Evolutionary conservation across 2,888 invertebrate species (phyloP).

Genomic region (Drosophila kanekoi): DNA sequence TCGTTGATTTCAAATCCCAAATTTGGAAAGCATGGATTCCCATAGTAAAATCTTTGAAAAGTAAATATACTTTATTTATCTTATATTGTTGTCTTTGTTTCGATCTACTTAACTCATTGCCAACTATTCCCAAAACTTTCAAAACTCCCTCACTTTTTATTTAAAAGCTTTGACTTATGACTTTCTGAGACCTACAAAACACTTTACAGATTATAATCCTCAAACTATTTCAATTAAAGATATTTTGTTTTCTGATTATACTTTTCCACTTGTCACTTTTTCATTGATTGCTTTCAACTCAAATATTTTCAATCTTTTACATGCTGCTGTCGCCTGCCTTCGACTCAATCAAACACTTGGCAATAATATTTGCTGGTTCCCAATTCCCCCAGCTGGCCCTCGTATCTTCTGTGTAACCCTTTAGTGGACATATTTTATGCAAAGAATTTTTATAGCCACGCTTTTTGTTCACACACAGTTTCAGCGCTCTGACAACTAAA

Average conservation of each 20-base stretch:
- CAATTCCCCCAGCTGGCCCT: slow-evolving; percentile 26
- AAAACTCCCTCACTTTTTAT: too few species aligned
- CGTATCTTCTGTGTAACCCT: not conserved
- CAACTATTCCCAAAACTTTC: too few species aligned
- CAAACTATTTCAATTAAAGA: too few species aligned
- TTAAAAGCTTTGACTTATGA: too few species aligned
- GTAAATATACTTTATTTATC: too few species aligned
- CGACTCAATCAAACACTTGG: slow-evolving; percentile 12
- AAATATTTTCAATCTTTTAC: slow-evolving; percentile 20
- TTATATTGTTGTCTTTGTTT: too few species aligned
- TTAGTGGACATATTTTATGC: slow-evolving; percentile 43
- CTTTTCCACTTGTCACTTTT: not conserved
- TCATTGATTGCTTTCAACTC: slow-evolving; percentile 2
- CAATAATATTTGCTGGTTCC: slow-evolving; percentile 33
- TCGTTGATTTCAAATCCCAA: too few species aligned
- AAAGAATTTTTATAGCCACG: slow-evolving; percentile 55
- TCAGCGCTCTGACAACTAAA: slow-evolving; percentile 59
- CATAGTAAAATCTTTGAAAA: too few species aligned
- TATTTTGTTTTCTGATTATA: not conserved
- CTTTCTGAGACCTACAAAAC: too few species aligned
- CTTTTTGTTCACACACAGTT: slow-evolving; percentile 46
- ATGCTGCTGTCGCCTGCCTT: not conserved
- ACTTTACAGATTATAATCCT: too few species aligned
- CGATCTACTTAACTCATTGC: too few species aligned
- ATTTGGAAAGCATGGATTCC: too few species aligned